phyloP scores from a whole-genome alignment of 2,113 vertebrate genomes.

The Prunella fulvescens region DNA sequence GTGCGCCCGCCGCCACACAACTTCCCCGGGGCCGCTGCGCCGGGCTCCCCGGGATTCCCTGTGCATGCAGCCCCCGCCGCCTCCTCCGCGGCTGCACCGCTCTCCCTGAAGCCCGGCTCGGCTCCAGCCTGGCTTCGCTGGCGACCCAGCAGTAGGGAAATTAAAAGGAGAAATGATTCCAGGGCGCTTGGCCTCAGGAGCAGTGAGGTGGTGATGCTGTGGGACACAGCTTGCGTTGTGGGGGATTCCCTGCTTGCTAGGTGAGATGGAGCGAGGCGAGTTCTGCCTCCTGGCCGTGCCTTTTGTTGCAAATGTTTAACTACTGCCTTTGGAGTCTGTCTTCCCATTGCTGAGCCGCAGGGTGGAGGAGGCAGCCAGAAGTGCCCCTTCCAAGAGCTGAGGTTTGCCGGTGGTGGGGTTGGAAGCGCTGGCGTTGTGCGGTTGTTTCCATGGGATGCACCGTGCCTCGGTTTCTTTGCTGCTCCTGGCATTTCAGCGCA shows the following conservation, averaged over 20 bases:
- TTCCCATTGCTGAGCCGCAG: background rate
- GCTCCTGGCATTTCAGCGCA: background rate
- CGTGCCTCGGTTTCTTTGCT: background rate
- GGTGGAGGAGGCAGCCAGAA: background rate
- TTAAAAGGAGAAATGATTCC: background rate
- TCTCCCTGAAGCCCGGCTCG: background rate
- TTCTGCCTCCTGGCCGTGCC: background rate
- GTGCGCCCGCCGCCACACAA: background rate
- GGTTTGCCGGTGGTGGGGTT: background rate
- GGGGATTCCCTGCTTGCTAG: fast-evolving
- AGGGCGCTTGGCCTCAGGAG: background rate
- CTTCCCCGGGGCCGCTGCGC: background rate
- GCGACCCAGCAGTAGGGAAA: background rate
- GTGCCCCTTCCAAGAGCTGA: background rate
- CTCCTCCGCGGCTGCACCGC: background rate
- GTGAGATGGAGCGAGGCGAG: background rate
- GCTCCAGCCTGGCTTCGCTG: background rate
- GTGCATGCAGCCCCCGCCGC: background rate
- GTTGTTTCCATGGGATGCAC: background rate
- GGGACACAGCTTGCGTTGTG: background rate
- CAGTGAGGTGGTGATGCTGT: fast-evolving
- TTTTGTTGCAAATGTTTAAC: background rate
- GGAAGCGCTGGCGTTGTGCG: background rate
- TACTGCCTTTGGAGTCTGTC: background rate
- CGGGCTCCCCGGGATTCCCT: background rate